Evolutionary conservation across 2,888 invertebrate genomes (phyloP), one percentile per base, ranked within the genome.

Genomic region (Ennomos fuscantarius): DNA sequence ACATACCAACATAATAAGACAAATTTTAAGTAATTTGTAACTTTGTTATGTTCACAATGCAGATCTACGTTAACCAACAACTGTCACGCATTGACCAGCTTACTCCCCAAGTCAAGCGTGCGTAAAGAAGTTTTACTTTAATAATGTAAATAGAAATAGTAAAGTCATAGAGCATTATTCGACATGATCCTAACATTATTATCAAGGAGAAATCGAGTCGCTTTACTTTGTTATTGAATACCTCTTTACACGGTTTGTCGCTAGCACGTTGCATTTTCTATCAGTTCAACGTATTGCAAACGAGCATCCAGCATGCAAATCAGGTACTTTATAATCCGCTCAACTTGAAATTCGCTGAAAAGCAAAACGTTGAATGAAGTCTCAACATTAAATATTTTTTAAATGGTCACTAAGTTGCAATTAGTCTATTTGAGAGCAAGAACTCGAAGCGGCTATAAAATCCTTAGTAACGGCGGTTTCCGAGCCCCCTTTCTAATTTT

Each of bases 401-500:
- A 68, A 53, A 53, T 43, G 53, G 34, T 24, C 9, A 50, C 52
- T 57, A 52, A 59, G 44, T 36, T 51, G 54, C 39, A 65, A 60
- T 58, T 56, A 40, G 53, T 61, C 37, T 64, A 59, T 63, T 47
- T 65, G 50, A 47, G 37, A 55, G 37, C 53, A 12, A 51, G 50
- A 42, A 46, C 48, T 57, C 48, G 46, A 39, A 66, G 65, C 64
- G 51, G 53, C 63, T 64, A 71, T 74, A 74, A 72, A 75, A 70
- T 68, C 62, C 62, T 64, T 61, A 49, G 66, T 65, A 71, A 69
- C 43, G 65, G 64, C 72, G 67, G 71, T 59, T 69, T 67, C 65
- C 62, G 48, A 68, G 65, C 66, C 62, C 54, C 68, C 65, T 61
- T 70, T 71, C 73, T 75, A 84, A 85, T 86, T 86, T 82, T 80